Evolutionary conservation across 2,888 invertebrate genomes (phyloP), one percentile per base, ranked within the genome.

Genomic region (Nezara viridula): DNA sequence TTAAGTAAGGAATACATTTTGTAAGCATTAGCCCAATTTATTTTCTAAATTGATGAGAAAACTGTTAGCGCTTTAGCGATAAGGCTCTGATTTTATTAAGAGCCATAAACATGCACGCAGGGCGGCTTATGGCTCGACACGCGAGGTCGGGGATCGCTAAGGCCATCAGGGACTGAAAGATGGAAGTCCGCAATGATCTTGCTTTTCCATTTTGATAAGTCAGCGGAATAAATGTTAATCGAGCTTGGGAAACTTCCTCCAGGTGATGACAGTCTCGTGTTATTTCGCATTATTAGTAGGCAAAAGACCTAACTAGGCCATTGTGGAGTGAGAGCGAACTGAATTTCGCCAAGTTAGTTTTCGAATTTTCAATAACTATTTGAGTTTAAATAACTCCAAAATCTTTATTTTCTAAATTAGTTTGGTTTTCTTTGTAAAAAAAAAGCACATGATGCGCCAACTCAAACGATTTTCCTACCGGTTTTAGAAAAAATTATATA

Each of bases 91-190:
- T 73, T 73, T 73, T 73, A 73, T 37, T 37, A 32, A 27, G 66
- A 73, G 66, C 19, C 6, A 73, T 73, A 37, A 73, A 32, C 66
- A 37, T 37, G 66, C 66, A 73, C 66, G 66, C 66, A 73, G 66
- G 37, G 32, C 32, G 6, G 37, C 2, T 73, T 37, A 73, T 37
- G 66, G 3, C 19, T 16, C 4, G 6, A 16, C 60, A 60, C 60
- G 60, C 60, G 12, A 60, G 16, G 66, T 16, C 12, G 4, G 66
- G 1, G 14, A 66, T 66, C 16, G 32, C 27, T 37, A 73, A 73
- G 66, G 66, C 19, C 66, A 37, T 9, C 19, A 7, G 19, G 37
- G 2, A 14, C 32, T 73, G 32, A 73, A 73, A 37, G 32, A 73
- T 9, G 37, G 37, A 73, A 27, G 9, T 7, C 27, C 37, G 19